Conservation (phyloP, 1,140 invertebrate species). For the Zaprionus capensis region DNA sequence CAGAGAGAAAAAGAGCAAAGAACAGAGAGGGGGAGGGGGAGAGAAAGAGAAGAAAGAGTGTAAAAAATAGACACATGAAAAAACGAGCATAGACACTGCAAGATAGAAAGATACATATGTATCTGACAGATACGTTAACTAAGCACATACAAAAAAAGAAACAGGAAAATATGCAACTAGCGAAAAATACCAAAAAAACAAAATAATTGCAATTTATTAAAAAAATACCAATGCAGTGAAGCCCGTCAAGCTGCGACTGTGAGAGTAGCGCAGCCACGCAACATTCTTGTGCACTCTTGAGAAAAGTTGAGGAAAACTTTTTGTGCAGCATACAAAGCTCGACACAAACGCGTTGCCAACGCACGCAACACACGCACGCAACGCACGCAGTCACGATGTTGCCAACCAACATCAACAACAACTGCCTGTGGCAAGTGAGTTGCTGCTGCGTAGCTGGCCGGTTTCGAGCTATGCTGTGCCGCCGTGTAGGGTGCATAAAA, state of each 20-base stretch:
- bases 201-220: conserved; percentile 8
- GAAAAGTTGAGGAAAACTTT: neutral
- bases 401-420: neutral
- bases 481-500: conserved; percentile 41
- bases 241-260: too few relatives aligned
- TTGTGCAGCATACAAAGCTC: neutral
- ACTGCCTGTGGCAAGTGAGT: neutral
- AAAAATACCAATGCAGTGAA: neutral
- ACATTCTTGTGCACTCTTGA: neutral
- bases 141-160: neutral
- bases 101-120: neutral
- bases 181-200: neutral
- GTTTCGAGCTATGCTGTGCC: neutral
- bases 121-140: too few relatives aligned
- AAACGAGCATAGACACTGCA: neutral
- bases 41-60: neutral
- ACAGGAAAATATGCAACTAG: neutral
- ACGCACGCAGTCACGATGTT: neutral
- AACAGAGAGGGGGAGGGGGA: neutral
- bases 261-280: neutral
- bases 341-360: neutral
- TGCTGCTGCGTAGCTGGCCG: neutral
- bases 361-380: neutral
- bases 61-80: neutral
- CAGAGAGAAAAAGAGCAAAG: neutral